phyloP scores from a whole-genome alignment of 2,113 vertebrate genomes.

The Ancistrus triradiatus region DNA sequence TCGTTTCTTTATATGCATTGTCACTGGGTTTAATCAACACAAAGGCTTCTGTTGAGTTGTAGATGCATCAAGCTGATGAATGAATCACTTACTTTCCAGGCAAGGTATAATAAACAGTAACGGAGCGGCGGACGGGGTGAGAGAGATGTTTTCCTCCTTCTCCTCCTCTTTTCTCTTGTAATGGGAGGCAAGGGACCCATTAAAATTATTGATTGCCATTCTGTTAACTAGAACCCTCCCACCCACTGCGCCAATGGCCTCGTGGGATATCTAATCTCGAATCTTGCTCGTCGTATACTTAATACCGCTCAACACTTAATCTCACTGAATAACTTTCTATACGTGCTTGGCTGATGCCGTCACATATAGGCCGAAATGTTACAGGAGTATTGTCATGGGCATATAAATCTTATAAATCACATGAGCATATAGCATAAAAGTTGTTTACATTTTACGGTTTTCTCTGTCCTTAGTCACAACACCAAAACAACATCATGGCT shows the following conservation, averaged over 20 bases:
- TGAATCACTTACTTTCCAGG: conserved; percentile 13
- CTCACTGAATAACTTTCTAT: too few relatives aligned
- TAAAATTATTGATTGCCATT: conserved; percentile 84
- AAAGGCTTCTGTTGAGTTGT: conserved; percentile 1
- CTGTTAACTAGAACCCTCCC: conserved; percentile 66
- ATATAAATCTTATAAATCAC: too few relatives aligned
- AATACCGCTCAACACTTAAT: background rate
- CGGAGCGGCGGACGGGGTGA: background rate
- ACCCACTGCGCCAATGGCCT: conserved; percentile 9
- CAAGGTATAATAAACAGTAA: conserved; percentile 3
- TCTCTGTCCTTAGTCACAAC: conserved; percentile 81
- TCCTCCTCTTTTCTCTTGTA: conserved; percentile 77
- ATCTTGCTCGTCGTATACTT: conserved; percentile 18
- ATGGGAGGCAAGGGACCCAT: conserved; percentile 85
- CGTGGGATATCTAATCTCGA: conserved; percentile 25
- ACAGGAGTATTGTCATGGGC: background rate
- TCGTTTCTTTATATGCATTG: background rate
- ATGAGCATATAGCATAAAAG: background rate
- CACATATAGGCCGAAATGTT: background rate
- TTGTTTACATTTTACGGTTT: background rate
- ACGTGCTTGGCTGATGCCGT: conserved; percentile 13
- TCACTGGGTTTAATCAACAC: conserved; percentile 3
- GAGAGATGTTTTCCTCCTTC: conserved; percentile 46
- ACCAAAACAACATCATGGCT: conserved; percentile 99
- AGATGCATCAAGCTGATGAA: background rate